Evolutionary conservation across 2,888 invertebrate species (phyloP), one percentile per base, ranked within the genome.

Genomic region (Caenorhabditis wallacei): DNA sequence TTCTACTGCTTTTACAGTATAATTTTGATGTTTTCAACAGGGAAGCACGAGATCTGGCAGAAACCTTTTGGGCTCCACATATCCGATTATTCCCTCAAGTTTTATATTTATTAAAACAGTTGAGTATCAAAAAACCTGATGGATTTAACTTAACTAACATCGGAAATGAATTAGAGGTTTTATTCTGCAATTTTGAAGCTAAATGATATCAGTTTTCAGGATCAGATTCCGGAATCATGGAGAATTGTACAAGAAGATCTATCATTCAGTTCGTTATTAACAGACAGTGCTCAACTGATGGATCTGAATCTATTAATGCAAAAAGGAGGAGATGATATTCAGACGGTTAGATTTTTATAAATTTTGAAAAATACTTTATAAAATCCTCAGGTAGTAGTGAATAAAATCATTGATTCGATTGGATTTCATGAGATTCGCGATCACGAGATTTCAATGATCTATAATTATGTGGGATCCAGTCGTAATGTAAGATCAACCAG

Each of bases 361-460:
- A 18, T 35, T 43, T 20, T 22, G 20, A 46, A 26, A 11, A 13
- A 11, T 3, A 13, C 16, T 43, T 51, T 18, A n/a, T n/a, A n/a
- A n/a, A n/a, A n/a, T 2, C 30, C 53, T 68, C 59, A 76, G 75
- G 40, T 37, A 18, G 43, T 59, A 53, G 68, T 76, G 18, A 76
- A 59, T 22, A 26, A 59, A 20, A 35, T 68, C 10, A 53, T 76
- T 18, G 11, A 35, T 1, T 26, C 11, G 11, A 30, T 76, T 16
- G 59, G 51, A 20, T 68, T 68, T 10, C 43, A 76, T 30, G 40
- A 59, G n/a, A 59, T 76, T 37, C 10, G n/a, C 8, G 59, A 68
- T 7, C 20, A 10, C 1, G 68, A 68, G 16, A 1, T 68, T 0
- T 76, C 75, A 4, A 53, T 68, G 59, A 59, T 76, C 10, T 76